Evolutionary conservation across 2,113 vertebrate genomes (phyloP).

Genomic region (Cyphomyrus discorhynchus): DNA sequence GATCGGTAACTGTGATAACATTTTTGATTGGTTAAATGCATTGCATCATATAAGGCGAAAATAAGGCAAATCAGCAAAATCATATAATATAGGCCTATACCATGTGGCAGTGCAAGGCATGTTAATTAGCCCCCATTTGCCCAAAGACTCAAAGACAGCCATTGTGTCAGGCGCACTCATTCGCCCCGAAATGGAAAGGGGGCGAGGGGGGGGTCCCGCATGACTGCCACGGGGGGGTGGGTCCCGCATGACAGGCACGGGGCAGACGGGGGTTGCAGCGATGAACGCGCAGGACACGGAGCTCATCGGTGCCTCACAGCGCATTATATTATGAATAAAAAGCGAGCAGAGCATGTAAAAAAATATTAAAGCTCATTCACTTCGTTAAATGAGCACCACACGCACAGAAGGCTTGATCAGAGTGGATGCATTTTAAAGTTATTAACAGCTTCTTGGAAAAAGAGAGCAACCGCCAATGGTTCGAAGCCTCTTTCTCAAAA

Average conservation of each 20-base stretch:
- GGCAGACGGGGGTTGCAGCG: not conserved
- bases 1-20: not conserved
- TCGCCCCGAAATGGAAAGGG: not conserved
- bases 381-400: not conserved
- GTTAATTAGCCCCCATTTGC: not conserved
- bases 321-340: not conserved
- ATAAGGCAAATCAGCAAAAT: not conserved
- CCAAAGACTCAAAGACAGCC: not conserved
- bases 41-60: not conserved
- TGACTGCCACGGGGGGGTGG: not conserved
- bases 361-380: not conserved
- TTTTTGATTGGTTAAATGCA: not conserved
- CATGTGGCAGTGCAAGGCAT: not conserved
- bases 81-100: not conserved
- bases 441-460: not conserved
- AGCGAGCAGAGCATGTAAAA: not conserved
- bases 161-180: not conserved
- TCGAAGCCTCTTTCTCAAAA: not conserved
- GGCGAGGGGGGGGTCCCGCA: not conserved
- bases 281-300: not conserved
- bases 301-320: not conserved
- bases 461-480: not conserved
- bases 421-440: not conserved
- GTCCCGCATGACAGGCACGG: not conserved
- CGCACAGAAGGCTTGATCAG: not conserved